These are phyloP conservation scores for Apostichopus japonicus DNA, from an alignment of 35 echinoderm and acorn worm genomes.

Conservation along the genomic window DNA sequence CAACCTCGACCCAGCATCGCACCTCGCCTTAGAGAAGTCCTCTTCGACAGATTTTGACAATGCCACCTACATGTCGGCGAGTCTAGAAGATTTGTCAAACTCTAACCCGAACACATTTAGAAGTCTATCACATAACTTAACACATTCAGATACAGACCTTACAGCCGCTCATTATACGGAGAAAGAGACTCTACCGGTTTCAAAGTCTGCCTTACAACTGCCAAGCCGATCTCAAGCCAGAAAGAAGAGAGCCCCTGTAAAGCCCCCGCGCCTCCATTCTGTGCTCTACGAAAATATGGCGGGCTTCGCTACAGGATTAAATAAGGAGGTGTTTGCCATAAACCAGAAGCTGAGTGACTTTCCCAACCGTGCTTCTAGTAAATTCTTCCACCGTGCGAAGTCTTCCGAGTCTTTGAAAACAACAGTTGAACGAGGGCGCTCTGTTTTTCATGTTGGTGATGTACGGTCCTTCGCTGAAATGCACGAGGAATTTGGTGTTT, in stretches of 20 bases:
- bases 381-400: conserved; percentile 46
- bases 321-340: not conserved
- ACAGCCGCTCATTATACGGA: not conserved
- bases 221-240: not conserved
- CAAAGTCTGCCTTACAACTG: conserved; percentile 48
- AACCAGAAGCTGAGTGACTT: conserved; percentile 48
- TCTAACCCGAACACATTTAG: not conserved
- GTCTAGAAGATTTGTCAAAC: conserved; percentile 28
- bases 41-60: conserved; percentile 37
- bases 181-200: conserved; percentile 50
- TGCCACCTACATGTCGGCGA: conserved; percentile 9
- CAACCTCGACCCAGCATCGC: not conserved
- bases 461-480: conserved; percentile 86
- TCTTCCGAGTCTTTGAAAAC: conserved; percentile 13
- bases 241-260: conserved; percentile 33
- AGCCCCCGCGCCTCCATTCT: conserved; percentile 27
- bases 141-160: conserved; percentile 51
- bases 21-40: not conserved
- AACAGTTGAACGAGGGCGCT: conserved; percentile 51
- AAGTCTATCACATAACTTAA: not conserved
- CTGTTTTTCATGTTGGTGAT: conserved; percentile 79
- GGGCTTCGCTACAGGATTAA: conserved; percentile 2
- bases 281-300: conserved; percentile 88
- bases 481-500: conserved; percentile 93
- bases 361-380: conserved; percentile 50